These are phyloP conservation scores for Lepetodrilus schrolli DNA, from an alignment of 2,888 invertebrate genomes.

Conservation along the genomic window DNA sequence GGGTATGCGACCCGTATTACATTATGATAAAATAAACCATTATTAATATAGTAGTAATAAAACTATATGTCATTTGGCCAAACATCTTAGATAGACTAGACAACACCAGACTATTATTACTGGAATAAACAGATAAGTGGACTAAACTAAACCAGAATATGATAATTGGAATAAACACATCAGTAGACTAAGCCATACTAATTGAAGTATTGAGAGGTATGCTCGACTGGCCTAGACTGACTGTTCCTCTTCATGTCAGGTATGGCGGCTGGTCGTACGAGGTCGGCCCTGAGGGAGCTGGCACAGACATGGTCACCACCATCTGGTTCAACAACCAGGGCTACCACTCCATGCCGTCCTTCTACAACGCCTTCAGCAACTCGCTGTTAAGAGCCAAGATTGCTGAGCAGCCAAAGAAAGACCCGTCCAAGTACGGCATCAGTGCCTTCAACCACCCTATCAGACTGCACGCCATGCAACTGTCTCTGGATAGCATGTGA, in stretches of 20 bases:
- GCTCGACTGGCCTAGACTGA: not conserved
- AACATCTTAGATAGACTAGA: no score
- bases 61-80: no score
- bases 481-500: conserved; percentile 73
- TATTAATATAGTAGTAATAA: no score
- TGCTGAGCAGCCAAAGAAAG: conserved; percentile 27
- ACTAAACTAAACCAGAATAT: no score
- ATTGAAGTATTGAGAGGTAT: no score
- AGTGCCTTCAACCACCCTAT: conserved; percentile 75
- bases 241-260: conserved; percentile 50
- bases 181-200: no score
- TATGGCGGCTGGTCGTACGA: conserved; percentile 73
- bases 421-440: conserved; percentile 68
- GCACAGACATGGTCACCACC: conserved; percentile 39
- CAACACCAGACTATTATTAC: no score
- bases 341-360: conserved; percentile 74
- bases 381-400: conserved; percentile 69
- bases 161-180: no score
- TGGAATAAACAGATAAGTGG: no score
- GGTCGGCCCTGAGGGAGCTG: conserved; percentile 33
- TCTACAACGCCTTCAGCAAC: conserved; percentile 75
- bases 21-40: no score
- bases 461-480: conserved; percentile 64
- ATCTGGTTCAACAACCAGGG: conserved; percentile 77
- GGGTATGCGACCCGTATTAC: no score